A percentile compares a stretch with the other conserved stretches of the same genome.
Evolutionary conservation across 2,113 vertebrate genomes (phyloP).

Genomic region (Rhynchopsitta pachyrhyncha): DNA sequence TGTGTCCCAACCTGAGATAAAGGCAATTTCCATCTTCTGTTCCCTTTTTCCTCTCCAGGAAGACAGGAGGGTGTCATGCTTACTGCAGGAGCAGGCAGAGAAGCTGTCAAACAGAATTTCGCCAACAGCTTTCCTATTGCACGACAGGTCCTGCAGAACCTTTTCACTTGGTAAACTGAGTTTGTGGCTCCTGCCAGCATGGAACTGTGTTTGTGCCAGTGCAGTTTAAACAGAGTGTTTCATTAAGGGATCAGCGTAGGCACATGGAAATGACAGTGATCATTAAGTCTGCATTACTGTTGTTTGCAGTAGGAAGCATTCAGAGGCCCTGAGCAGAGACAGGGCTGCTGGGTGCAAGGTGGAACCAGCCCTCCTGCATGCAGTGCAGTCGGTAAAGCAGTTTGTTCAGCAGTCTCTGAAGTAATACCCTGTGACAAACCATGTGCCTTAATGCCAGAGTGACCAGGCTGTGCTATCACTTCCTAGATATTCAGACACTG

Average conservation of each 20-base stretch:
- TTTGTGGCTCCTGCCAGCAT: neutral
- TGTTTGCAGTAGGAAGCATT: neutral
- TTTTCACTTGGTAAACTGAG: neutral
- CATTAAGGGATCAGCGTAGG: neutral
- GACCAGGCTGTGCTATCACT: neutral
- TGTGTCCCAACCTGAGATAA: neutral
- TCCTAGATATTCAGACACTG: neutral
- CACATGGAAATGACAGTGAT: neutral
- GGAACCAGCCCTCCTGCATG: neutral
- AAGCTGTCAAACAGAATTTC: neutral
- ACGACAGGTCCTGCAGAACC: neutral
- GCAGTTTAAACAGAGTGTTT: neutral
- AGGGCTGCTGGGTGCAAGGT: neutral
- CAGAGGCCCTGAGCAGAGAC: neutral
- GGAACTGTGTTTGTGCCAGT: neutral
- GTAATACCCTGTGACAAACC: neutral
- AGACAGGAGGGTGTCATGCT: neutral
- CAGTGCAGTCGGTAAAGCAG: neutral
- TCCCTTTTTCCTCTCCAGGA: neutral
- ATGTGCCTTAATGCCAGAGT: fast-evolving
- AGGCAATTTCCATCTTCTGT: neutral
- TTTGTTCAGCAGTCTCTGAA: neutral
- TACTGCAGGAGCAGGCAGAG: neutral
- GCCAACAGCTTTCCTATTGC: neutral
- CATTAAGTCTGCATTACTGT: neutral